Evolutionary conservation across 2,888 invertebrate species (phyloP), one percentile per base, ranked within the genome.

Genomic region (Nebria salina): DNA sequence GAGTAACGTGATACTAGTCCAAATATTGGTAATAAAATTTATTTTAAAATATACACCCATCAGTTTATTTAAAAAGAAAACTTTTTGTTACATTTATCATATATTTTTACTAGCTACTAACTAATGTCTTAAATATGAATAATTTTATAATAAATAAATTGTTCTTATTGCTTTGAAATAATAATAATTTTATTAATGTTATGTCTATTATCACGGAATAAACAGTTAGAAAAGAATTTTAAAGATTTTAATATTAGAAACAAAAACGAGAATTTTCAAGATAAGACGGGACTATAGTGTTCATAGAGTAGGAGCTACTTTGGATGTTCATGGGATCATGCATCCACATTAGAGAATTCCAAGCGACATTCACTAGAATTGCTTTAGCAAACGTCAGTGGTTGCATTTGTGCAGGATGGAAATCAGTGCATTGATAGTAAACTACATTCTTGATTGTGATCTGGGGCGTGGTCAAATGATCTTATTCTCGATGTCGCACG

Each of bases 401-500:
- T 26, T 25, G 25, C 25, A 70, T 26, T 34, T 70, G 70, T 70
- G 2, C 66, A 66, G n/a, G 25, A 66, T 26, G 70, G 70, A 25
- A 70, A 11, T 25, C 70, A 70, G 20, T 70, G 25, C 70, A 70
- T 1, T 34, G 25, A 25, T 70, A 25, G 15, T 70, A 70, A 70
- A 70, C 70, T 5, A 26, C 2, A 70, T 15, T 26, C 70, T 70
- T 25, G 70, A 70, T 70, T 25, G 15, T 8, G 26, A 34, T 25
- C 25, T 5, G 70, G 70, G 70, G 70, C 70, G 70, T 70, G 68
- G 70, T 70, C 70, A 70, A 70, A 20, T 6, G 34, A 26, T 25
- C 25, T 70, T 20, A 66, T 25, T 66, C 66, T 2, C 15, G 7
- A 6, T 25, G 13, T 13, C 70, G 34, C 70, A 8, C 54, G 54